Evolutionary conservation across 2,113 vertebrate genomes (phyloP), one percentile per base, ranked within the genome.

Genomic region (Neogale vison): DNA sequence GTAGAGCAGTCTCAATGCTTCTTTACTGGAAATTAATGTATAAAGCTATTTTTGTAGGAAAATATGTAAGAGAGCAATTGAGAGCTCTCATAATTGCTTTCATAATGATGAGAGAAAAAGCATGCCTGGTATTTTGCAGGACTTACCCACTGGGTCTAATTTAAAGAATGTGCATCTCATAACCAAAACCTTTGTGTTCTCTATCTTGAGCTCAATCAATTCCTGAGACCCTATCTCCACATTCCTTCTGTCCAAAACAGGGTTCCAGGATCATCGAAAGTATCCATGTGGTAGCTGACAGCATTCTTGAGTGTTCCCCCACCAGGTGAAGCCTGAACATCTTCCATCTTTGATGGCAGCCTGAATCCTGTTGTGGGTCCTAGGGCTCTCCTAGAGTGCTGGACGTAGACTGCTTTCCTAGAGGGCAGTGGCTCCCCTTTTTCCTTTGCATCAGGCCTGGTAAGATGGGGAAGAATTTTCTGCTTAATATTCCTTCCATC

Each of bases 171-270:
- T 90, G 24, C 20, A 59, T 95, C n/a, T 61, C 26, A 65, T 65
- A 92, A 65, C 20, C n/a, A 76, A 87, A 95, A 52, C 55, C 45
- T 91, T 88, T 29, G 20, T 61, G 45, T 97, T 92, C 45, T 77
- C 50, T 65, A 1, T 83, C 14, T 94, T 80, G 55, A 84, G 36
- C 50, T 84, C 39, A 26, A 36, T 15, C 65, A 95, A 26, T 7
- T 39, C 29, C 42, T 67, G 29, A 97, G 88, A 92, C 29, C 47
- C 29, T 8, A 9, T 36, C 13, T 65, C 45, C 77, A 91, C 36
- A 65, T 92, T 82, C 1, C 65, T 95, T 89, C 39, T 87, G 18
- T 90, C 88, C 29, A 90, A 57, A 92, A 94, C 10, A 36, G 39
- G 47, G 4, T 92, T 88, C n/a, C n/a, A 90, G 88, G 24, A 83